These are phyloP conservation scores for Xanthia togata DNA, from an alignment of 2,888 invertebrate species.

Conservation along the genomic window DNA sequence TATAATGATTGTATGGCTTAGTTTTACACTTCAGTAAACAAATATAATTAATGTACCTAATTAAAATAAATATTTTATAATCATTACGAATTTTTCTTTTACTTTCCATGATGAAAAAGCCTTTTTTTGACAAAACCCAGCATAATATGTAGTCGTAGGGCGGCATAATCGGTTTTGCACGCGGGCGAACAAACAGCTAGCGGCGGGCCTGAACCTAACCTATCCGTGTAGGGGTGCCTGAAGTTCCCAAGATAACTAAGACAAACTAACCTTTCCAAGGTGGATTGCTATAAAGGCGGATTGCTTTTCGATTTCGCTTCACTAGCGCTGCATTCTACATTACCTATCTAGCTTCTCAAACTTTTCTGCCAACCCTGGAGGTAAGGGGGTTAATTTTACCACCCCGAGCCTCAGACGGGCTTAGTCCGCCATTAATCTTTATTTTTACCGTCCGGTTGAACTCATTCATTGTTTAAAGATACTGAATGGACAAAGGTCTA, in stretches of 20 bases:
- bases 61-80: no score
- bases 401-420: not conserved
- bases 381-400: no score
- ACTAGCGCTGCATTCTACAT: not conserved
- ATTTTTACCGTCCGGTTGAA: not conserved
- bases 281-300: not conserved
- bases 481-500: conserved; percentile 56
- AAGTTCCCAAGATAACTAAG: not conserved
- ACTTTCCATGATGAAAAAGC: no score
- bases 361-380: not conserved
- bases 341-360: not conserved
- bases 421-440: not conserved
- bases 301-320: not conserved
- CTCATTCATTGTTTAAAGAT: conserved; percentile 50
- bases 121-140: no score
- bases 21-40: no score
- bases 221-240: not conserved
- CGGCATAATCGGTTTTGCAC: no score
- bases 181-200: no score
- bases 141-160: no score
- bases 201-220: no score
- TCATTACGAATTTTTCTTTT: no score
- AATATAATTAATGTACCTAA: no score
- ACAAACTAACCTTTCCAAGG: not conserved
- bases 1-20: no score